These are phyloP conservation scores for Ameiurus melas DNA, from an alignment of 2,113 vertebrate genomes.

Conservation along the genomic window DNA sequence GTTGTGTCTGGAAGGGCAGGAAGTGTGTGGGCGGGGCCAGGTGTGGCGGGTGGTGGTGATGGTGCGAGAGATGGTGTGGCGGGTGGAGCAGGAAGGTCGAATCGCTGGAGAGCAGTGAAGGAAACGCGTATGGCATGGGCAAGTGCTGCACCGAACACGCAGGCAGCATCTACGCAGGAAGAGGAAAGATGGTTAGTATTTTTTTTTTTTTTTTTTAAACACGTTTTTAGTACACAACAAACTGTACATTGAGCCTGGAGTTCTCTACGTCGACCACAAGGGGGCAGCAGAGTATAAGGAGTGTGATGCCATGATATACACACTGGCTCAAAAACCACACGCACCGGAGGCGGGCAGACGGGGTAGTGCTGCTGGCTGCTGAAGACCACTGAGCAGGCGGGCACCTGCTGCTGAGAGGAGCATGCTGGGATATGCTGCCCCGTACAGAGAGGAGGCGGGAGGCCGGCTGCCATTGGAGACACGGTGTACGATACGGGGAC, in stretches of 20 bases:
- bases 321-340: neutral
- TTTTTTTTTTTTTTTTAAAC: no score
- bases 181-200: neutral
- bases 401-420: constrained; percentile 89
- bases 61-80: constrained; percentile 85
- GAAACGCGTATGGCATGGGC: constrained; percentile 94
- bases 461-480: constrained; percentile 87
- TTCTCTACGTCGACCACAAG: constrained; percentile 56
- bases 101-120: constrained; percentile 91
- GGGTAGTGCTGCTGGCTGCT: constrained; percentile 96
- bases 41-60: constrained; percentile 84
- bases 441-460: constrained; percentile 90
- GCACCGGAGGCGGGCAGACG: constrained; percentile 85
- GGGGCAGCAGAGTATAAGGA: constrained; percentile 56
- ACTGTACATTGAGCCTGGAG: neutral
- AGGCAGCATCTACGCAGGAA: constrained; percentile 84
- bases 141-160: constrained; percentile 96
- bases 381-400: constrained; percentile 94
- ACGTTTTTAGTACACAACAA: neutral
- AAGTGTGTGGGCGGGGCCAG: constrained; percentile 90
- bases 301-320: neutral
- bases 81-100: constrained; percentile 94
- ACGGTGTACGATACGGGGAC: constrained; percentile 94
- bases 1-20: constrained; percentile 94
- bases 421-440: constrained; percentile 93